A percentile compares a stretch with the other conserved stretches of the same genome.
phyloP scores from a whole-genome alignment of 2,888 invertebrate species.

The Cinara cedri region DNA sequence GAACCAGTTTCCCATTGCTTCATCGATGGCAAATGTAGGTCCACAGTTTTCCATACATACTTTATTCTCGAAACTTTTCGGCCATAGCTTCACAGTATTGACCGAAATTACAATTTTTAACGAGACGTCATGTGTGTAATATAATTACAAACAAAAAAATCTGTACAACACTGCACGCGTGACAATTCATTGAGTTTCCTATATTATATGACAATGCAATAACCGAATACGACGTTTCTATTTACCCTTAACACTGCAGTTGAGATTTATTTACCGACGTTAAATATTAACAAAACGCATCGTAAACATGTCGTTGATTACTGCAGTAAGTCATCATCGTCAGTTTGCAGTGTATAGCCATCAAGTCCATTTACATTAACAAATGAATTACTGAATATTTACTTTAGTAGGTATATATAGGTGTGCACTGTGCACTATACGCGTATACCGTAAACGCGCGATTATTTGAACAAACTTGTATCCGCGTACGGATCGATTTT shows the following conservation, averaged over 20 bases:
- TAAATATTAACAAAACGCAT: constrained; percentile 19
- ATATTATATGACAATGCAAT: background rate
- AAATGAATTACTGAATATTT: constrained; percentile 3
- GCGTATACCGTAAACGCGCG: background rate
- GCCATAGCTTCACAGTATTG: background rate
- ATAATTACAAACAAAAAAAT: background rate
- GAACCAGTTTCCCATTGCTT: too few relatives aligned
- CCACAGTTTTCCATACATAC: too few relatives aligned
- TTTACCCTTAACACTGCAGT: constrained; percentile 4
- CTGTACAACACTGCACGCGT: background rate
- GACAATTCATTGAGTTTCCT: constrained; percentile 17
- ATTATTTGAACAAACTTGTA: background rate
- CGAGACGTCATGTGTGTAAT: background rate
- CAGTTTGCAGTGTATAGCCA: background rate
- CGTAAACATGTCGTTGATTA: constrained; percentile 17
- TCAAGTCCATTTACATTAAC: background rate
- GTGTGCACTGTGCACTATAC: too few relatives aligned
- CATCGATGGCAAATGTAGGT: too few relatives aligned
- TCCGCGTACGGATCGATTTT: background rate
- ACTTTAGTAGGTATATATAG: background rate
- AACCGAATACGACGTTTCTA: constrained; percentile 1
- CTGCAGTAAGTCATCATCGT: background rate
- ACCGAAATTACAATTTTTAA: background rate
- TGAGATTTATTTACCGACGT: background rate
- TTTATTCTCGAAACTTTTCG: too few relatives aligned